These are phyloP conservation scores for Acropternis orthonyx DNA, from an alignment of 2,797 vertebrate genomes.

Conservation along the genomic window DNA sequence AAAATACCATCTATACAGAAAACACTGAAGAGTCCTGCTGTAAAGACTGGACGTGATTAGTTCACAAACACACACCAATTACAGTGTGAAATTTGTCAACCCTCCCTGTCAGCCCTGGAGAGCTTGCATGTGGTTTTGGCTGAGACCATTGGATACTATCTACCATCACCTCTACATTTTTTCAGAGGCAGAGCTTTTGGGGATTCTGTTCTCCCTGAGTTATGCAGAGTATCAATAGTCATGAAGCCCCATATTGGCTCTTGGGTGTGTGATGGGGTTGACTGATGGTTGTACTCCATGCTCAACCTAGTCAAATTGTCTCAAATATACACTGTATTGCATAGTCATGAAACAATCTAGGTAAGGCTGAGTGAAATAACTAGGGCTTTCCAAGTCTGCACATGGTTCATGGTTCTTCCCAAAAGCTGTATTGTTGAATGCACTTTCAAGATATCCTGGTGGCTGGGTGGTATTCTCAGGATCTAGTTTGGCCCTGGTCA, in stretches of 20 bases:
- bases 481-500: background rate
- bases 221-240: background rate
- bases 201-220: background rate
- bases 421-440: background rate
- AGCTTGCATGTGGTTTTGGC: background rate
- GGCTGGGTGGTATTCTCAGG: background rate
- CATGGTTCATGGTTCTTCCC: background rate
- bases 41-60: background rate
- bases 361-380: background rate
- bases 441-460: background rate
- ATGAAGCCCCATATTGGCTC: background rate
- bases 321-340: background rate
- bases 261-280: background rate
- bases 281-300: background rate
- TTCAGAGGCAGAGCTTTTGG: background rate
- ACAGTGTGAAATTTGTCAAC: background rate
- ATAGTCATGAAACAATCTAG: background rate
- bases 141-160: background rate
- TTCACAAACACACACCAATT: background rate
- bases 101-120: background rate
- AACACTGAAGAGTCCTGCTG: background rate
- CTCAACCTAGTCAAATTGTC: background rate
- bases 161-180: background rate
- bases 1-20: background rate
- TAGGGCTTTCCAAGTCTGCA: background rate